Percentiles rank a stretch among this genome's conserved stretches.
phyloP scores from a whole-genome alignment of 1,140 invertebrate genomes.

The Pseudomyrmex cubaensis region DNA sequence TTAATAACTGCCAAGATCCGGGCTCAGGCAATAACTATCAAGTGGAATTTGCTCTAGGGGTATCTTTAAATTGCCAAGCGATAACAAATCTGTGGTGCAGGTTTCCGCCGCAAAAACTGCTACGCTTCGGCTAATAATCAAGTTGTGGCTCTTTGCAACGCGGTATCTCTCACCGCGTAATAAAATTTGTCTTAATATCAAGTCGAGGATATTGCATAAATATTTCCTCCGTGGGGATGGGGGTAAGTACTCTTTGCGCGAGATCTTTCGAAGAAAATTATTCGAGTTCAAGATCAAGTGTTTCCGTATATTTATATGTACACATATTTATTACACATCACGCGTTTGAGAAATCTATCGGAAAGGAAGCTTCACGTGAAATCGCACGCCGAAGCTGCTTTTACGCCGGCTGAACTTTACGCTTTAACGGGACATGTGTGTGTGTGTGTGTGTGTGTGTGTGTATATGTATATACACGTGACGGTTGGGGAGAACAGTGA shows the following conservation, averaged over 20 bases:
- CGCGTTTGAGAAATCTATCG: slow-evolving; percentile 8
- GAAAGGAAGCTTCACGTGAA: background rate
- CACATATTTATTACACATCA: background rate
- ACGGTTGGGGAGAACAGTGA: slow-evolving; percentile 31
- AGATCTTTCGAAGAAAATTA: background rate
- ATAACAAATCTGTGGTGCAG: slow-evolving; percentile 12
- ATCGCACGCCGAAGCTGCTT: background rate
- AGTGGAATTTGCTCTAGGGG: slow-evolving; percentile 43
- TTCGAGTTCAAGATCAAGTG: background rate
- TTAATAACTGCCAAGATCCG: slow-evolving; percentile 51
- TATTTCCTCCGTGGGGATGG: too few relatives aligned
- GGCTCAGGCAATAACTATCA: slow-evolving; percentile 46
- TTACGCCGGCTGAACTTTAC: slow-evolving; percentile 23
- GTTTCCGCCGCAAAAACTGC: background rate
- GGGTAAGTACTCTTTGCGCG: background rate
- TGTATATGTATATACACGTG: background rate
- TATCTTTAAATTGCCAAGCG: slow-evolving; percentile 44
- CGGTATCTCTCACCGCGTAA: background rate
- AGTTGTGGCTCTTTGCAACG: background rate
- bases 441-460: background rate
- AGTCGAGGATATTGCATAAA: background rate
- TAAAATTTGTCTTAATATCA: slow-evolving; percentile 13
- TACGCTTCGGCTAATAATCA: background rate
- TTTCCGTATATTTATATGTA: background rate
- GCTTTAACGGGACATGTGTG: slow-evolving; percentile 7